phyloP scores from a whole-genome alignment of 2,113 vertebrate species.

The Macrotis lagotis region DNA sequence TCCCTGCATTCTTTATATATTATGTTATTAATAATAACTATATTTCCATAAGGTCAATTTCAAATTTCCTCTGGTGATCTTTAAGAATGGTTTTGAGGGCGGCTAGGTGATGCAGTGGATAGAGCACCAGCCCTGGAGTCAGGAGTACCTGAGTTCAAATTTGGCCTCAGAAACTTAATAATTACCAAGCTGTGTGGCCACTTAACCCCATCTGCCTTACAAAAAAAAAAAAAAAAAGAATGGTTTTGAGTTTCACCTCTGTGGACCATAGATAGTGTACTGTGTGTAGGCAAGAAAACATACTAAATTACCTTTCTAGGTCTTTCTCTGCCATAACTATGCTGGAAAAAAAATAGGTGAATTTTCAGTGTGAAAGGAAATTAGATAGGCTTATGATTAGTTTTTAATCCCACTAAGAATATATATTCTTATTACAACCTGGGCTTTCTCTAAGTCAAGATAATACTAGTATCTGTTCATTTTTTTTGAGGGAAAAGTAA shows the following conservation, averaged over 20 bases:
- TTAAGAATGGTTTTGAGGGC: too few species aligned
- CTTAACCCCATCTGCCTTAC: too few species aligned
- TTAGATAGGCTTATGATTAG: not conserved
- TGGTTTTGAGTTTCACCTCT: not conserved
- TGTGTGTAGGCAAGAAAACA: not conserved
- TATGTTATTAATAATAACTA: not conserved
- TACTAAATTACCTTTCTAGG: not conserved
- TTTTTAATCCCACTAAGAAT: not conserved
- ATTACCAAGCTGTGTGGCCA: too few species aligned
- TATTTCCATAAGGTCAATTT: not conserved
- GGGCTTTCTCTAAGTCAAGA: not conserved
- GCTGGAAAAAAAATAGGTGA: not conserved
- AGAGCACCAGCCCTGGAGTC: too few species aligned
- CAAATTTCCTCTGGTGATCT: not conserved
- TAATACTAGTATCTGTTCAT: not conserved
- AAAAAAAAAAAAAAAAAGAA: too few species aligned
- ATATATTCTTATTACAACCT: not conserved
- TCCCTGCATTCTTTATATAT: not conserved
- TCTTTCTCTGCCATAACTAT: not conserved
- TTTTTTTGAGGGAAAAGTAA: not conserved
- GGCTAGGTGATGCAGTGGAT: too few species aligned
- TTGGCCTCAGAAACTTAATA: too few species aligned
- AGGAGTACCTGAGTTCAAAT: too few species aligned
- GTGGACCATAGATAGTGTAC: not conserved
- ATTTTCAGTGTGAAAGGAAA: not conserved